Conservation (phyloP, 2,113 vertebrate species). For the Malurus alboscapulatus region DNA sequence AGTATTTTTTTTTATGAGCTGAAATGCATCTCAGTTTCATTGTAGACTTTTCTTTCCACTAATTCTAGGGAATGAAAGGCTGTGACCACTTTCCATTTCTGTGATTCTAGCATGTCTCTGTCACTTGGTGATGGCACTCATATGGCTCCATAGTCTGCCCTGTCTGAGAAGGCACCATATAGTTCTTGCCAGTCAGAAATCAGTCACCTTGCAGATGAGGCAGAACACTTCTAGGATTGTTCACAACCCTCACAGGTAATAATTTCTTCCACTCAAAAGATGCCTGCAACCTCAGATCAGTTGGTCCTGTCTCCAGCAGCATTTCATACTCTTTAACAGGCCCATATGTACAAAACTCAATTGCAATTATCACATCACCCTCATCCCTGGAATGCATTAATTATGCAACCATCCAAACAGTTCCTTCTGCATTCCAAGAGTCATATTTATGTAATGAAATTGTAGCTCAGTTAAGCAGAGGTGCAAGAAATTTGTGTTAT, state of each 20-base stretch:
- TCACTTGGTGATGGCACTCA: neutral
- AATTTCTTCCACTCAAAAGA: no score
- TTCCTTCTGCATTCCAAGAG: neutral
- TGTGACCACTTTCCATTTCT: neutral
- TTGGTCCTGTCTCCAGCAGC: no score
- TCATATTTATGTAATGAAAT: neutral
- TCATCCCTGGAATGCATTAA: neutral
- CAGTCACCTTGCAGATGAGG: neutral
- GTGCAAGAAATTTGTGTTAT: neutral
- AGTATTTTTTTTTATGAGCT: neutral
- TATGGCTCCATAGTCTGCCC: neutral
- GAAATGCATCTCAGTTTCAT: neutral
- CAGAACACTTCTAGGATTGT: neutral
- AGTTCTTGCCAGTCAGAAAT: neutral
- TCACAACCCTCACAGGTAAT: no score
- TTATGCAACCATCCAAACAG: neutral
- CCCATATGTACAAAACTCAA: neutral
- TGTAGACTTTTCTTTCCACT: neutral
- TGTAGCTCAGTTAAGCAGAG: neutral
- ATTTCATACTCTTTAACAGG: neutral
- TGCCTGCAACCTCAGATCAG: no score
- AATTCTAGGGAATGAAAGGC: neutral
- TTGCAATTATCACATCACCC: neutral
- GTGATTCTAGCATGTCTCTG: neutral
- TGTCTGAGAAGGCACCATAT: neutral